Evolutionary conservation across 2,888 invertebrate genomes (phyloP), one percentile per base, ranked within the genome.

Genomic region (Sphaerophoria rueppellii): DNA sequence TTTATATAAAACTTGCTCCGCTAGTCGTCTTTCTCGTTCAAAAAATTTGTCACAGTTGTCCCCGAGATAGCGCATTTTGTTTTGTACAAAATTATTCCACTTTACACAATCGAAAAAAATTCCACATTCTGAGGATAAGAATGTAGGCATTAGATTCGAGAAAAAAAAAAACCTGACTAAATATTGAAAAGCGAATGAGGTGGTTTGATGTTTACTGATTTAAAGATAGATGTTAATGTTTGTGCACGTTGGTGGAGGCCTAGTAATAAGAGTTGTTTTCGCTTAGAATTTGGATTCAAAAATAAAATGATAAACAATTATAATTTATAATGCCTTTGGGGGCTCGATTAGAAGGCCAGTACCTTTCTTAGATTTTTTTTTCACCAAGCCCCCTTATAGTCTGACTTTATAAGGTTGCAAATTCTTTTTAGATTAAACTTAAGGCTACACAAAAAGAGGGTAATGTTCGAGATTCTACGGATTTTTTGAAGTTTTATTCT

Each of bases 61-160:
- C 12, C 65, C 12, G 34, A 63, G 46, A 63, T 6, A 57, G 40
- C 57, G 6, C 16, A 12, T 54, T 54, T 11, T 4, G 5, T 54
- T 54, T 54, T 5, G 35, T 50, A 37, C 50, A 50, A 65, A 50
- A 37, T 50, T 35, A 50, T 50, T 35, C 65, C 50, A 16, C 16
- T 34, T 24, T 24, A 48, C 5, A 58, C 6, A 48, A 0, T n/a
- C 11, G 16, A 58, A 6, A 48, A 65, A 50, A 50, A 65, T 50
- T 65, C 65, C 65, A 50, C 11, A 63, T 50, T 34, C 14, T 12
- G 60, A 16, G 40, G 40, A 43, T 35, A 14, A 14, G 0, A 37
- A 12, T 35, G 9, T 7, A 4, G 1, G 35, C 0, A 9, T 35
- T 37, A 7, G 6, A 11, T 43, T 43, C 12, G 12, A 11, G 3